These are phyloP conservation scores for Pteruthius melanotis DNA, from an alignment of 2,113 vertebrate species.

Conservation along the genomic window DNA sequence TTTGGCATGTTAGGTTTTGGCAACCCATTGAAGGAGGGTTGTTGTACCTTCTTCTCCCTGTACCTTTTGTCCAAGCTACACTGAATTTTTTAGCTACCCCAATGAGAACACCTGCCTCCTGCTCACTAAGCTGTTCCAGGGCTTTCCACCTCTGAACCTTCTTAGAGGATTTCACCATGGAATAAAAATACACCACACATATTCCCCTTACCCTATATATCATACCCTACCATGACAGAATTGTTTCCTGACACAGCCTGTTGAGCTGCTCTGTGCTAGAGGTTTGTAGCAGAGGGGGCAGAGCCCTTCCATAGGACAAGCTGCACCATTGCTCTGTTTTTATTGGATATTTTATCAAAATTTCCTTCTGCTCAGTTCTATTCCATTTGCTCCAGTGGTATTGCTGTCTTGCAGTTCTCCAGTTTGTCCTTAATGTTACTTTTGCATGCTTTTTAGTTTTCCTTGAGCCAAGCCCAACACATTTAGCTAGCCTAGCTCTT, in stretches of 20 bases:
- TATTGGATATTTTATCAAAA: neutral
- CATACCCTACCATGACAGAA: neutral
- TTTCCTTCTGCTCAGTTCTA: neutral
- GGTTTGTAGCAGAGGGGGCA: neutral
- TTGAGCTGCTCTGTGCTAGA: neutral
- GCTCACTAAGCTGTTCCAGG: neutral
- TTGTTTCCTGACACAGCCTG: neutral
- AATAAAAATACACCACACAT: neutral
- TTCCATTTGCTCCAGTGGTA: neutral
- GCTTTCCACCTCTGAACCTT: neutral
- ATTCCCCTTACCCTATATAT: neutral
- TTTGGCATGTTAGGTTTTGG: neutral
- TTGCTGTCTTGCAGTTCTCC: neutral
- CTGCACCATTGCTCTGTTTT: neutral
- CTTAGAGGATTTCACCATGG: neutral
- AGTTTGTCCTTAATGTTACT: neutral
- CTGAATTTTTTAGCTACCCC: neutral
- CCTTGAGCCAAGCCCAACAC: neutral
- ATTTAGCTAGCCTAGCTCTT: neutral
- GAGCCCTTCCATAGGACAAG: neutral
- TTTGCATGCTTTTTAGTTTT: neutral
- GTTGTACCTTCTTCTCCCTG: neutral
- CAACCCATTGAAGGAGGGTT: neutral
- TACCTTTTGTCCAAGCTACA: neutral
- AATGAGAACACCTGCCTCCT: neutral